Percentiles rank a stretch among this genome's conserved stretches.
phyloP scores from a whole-genome alignment of 92 coral and sea anemone species.

The Chrysogorgia sp. region DNA sequence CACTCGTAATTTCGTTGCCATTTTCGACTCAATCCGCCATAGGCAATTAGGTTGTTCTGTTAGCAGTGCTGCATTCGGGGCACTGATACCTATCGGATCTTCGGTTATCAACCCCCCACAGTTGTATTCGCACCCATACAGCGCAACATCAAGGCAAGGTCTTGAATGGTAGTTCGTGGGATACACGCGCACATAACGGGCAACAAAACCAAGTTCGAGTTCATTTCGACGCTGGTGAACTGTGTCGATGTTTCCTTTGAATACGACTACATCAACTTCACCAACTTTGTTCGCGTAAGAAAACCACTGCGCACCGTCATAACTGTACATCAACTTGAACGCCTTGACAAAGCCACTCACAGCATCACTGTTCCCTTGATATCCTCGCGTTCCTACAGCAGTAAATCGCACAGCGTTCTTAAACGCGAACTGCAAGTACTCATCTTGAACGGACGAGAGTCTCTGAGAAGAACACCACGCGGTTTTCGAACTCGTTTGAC shows the following conservation, averaged over 20 bases:
- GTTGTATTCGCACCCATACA: constrained; percentile 82
- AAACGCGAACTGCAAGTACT: constrained; percentile 77
- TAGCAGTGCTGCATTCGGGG: constrained; percentile 55
- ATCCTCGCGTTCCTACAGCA: constrained; percentile 84
- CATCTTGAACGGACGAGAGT: constrained; percentile 30
- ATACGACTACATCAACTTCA: constrained; percentile 47
- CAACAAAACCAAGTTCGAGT: constrained; percentile 66
- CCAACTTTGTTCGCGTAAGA: constrained; percentile 54
- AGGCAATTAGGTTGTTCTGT: constrained; percentile 73
- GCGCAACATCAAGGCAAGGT: constrained; percentile 73
- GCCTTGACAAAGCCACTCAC: constrained; percentile 85
- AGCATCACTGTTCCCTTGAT: constrained; percentile 60
- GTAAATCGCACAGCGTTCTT: constrained; percentile 62
- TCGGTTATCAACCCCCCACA: constrained; percentile 79
- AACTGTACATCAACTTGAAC: constrained; percentile 75
- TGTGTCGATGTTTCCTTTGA: constrained; percentile 66
- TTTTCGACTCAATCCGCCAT: constrained; percentile 75
- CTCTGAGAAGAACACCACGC: constrained; percentile 80
- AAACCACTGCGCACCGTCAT: constrained; percentile 70
- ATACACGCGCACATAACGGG: constrained; percentile 70
- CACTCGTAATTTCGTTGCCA: constrained; percentile 68
- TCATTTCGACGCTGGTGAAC: constrained; percentile 62
- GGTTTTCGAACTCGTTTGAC: constrained; percentile 37
- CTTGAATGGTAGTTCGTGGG: constrained; percentile 66
- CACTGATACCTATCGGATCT: constrained; percentile 65